These are phyloP conservation scores for Hephaestus fuliginosus DNA, from an alignment of 2,797 vertebrate species.

Conservation along the genomic window DNA sequence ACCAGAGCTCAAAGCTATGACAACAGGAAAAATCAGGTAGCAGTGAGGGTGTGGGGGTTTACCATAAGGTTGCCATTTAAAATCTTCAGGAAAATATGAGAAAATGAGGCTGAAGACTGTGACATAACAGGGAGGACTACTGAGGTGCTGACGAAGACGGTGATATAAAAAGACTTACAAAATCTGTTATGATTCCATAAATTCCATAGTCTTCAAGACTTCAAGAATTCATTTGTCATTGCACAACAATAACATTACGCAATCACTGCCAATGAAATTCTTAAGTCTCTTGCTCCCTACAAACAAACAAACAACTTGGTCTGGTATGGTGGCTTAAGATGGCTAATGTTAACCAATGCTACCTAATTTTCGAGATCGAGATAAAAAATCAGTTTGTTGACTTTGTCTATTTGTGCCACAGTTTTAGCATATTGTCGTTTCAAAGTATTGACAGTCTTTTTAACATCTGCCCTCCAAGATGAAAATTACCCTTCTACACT, in stretches of 20 bases:
- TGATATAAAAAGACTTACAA: neutral
- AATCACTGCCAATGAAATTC: too few species aligned
- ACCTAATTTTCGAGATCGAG: neutral
- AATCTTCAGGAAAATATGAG: neutral
- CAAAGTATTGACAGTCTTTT: too few species aligned
- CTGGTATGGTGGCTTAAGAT: neutral
- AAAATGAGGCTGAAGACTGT: neutral
- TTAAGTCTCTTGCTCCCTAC: too few species aligned
- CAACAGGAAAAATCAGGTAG: conserved; percentile 13
- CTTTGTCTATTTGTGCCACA: neutral
- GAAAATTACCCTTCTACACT: too few species aligned
- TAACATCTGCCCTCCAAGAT: too few species aligned
- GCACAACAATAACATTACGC: too few species aligned
- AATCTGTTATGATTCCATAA: neutral
- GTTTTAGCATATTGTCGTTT: too few species aligned
- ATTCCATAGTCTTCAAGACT: too few species aligned
- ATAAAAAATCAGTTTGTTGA: neutral
- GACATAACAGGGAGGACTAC: neutral
- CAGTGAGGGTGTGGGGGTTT: neutral
- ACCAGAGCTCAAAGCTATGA: conserved; percentile 35
- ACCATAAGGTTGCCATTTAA: conserved; percentile 1
- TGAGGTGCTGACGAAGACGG: neutral
- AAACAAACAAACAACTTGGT: neutral
- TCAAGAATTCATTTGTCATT: too few species aligned
- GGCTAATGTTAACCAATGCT: neutral